Evolutionary conservation across 2,113 vertebrate genomes (phyloP), one percentile per base, ranked within the genome.

Genomic region (Thinocorus orbignyianus): DNA sequence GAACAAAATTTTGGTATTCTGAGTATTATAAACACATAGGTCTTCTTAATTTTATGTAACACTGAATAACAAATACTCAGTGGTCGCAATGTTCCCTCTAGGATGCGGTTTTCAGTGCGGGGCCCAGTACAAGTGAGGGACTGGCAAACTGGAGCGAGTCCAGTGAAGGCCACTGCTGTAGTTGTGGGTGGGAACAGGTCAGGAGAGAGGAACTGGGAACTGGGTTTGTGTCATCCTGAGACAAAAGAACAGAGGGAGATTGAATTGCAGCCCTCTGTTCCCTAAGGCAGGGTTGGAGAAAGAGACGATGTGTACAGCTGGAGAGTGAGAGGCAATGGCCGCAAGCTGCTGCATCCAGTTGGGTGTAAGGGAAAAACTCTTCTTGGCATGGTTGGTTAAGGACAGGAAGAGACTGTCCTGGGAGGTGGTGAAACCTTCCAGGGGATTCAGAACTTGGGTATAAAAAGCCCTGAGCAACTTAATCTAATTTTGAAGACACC

Each of bases 181-280:
- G 14, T 0, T 86, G 24, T 12, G 22, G 4, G 4, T 69, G 55
- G 28, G n/a, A 70, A 37, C 13, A 58, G 77, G n/a, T 89, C 31
- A 74, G 69, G 48, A 86, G 52, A 76, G 52, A n/a, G n/a, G n/a
- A n/a, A 19, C 74, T 51, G 35, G 57, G 30, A 90, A 30, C 5
- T 0, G 3, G 2, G 0, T 68, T 76, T 85, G 48, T 72, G 49
- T 55, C 0, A 0, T 61, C 77, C 28, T 49, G 72, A 73, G 41
- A 54, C 73, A 55, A 81, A 91, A 61, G 41, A 16, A 13, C 5
- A 41, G 57, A 46, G 18, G 13, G 3, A 7, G 25, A 17, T 78
- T 69, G 49, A 78, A 58, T 28, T 91, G n/a, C 39, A 70, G 68
- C 26, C 33, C 20, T 48, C 41, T 81, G 1, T 42, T 76, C 44